A percentile compares a stretch with the other conserved stretches of the same genome.
Evolutionary conservation across 2,888 invertebrate species (phyloP).

Genomic region (Trichacis sp.): DNA sequence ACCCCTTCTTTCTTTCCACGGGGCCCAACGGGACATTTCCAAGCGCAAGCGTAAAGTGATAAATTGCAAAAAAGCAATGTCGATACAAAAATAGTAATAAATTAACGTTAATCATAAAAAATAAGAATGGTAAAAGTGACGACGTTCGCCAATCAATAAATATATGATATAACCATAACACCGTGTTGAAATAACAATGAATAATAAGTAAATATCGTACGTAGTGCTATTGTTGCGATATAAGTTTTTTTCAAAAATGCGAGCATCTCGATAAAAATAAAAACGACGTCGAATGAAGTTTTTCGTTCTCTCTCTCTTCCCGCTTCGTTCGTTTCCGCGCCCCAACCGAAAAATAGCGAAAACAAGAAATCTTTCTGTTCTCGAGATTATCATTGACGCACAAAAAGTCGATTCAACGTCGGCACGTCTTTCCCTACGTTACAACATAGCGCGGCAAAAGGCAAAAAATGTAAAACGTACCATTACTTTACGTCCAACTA

Average conservation of each 20-base stretch:
- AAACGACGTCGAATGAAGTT: too few species aligned
- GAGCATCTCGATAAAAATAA: too few species aligned
- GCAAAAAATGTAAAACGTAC: conserved; percentile 47
- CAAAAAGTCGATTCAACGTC: not conserved
- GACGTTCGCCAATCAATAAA: conserved; percentile 64
- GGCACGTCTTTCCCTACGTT: not conserved
- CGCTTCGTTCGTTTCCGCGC: too few species aligned
- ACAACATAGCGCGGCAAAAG: conserved; percentile 8
- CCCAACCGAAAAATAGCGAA: too few species aligned
- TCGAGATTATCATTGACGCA: not conserved
- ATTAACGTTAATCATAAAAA: conserved; percentile 38
- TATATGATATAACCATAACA: conserved; percentile 69
- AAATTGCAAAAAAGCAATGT: conserved; percentile 56
- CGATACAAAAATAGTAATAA: conserved; percentile 54
- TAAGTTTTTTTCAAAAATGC: too few species aligned
- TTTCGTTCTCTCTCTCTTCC: too few species aligned
- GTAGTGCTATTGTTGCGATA: too few species aligned
- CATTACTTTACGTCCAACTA: conserved; percentile 56
- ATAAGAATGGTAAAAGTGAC: conserved; percentile 55
- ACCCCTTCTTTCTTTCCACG: too few species aligned
- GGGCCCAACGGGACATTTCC: too few species aligned
- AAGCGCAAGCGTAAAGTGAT: conserved; percentile 53
- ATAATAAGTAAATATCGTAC: conserved; percentile 67
- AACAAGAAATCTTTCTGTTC: too few species aligned
- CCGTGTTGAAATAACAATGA: conserved; percentile 68